Conservation (phyloP, 2,888 invertebrate genomes). For the Apantesis nais region DNA sequence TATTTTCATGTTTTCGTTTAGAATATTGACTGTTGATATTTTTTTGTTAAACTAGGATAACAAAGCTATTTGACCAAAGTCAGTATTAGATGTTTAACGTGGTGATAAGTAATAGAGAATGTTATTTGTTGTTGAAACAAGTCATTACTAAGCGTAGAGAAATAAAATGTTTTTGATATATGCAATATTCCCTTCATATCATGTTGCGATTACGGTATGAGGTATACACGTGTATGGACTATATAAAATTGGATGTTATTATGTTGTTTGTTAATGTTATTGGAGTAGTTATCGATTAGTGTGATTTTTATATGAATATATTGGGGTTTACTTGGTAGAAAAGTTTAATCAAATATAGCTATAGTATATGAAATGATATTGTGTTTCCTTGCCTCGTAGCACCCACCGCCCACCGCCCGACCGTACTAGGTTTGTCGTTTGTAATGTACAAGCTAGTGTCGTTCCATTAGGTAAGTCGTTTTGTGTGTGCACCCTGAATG, state of each 20-base stretch:
- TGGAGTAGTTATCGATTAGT: conserved; percentile 80
- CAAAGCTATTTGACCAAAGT: conserved; percentile 86
- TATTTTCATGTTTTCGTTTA: conserved; percentile 74
- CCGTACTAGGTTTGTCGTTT: conserved; percentile 36
- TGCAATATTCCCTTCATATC: conserved; percentile 80
- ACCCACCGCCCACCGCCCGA: conserved; percentile 27
- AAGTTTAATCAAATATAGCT: conserved; percentile 83
- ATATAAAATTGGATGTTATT: conserved; percentile 72
- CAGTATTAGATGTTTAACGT: conserved; percentile 83
- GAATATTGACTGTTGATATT: conserved; percentile 83
- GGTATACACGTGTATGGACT: conserved; percentile 70
- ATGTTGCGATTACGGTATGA: conserved; percentile 67
- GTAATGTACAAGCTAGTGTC: conserved; percentile 35
- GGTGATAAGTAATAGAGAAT: conserved; percentile 69
- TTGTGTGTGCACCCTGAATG: conserved; percentile 41
- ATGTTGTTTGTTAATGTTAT: conserved; percentile 85
- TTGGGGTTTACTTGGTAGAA: conserved; percentile 85
- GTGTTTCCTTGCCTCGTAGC: conserved; percentile 61
- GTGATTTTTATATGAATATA: conserved; percentile 86
- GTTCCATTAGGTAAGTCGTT: conserved; percentile 68
- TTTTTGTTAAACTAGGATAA: conserved; percentile 83
- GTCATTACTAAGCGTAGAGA: conserved; percentile 74
- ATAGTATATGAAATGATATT: conserved; percentile 64
- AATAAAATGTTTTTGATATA: conserved; percentile 61
- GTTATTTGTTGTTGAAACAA: conserved; percentile 74